These are phyloP conservation scores for Mus spretus DNA, from an alignment of 2,797 vertebrate species.

Conservation along the genomic window DNA sequence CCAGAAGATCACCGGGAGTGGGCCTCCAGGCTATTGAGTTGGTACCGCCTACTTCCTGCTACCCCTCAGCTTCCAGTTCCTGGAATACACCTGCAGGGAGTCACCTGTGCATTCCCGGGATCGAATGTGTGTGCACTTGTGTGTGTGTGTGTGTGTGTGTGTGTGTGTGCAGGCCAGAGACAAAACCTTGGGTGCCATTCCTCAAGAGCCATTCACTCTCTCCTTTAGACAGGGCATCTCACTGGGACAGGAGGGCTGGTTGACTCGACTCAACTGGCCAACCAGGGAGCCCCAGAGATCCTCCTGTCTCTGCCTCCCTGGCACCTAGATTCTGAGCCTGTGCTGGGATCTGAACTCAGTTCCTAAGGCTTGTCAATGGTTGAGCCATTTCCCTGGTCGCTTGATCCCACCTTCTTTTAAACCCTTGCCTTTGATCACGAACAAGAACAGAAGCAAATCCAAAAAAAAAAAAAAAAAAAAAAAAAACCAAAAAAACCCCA, in stretches of 20 bases:
- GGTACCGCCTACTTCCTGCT: not conserved
- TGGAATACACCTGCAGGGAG: not conserved
- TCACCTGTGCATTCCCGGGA: not conserved
- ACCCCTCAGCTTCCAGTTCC: not conserved
- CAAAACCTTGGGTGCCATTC: not conserved
- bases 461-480: not conserved
- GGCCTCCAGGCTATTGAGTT: not conserved
- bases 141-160: not conserved
- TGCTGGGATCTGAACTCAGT: not conserved
- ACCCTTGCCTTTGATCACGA: not conserved
- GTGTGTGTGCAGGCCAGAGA: not conserved
- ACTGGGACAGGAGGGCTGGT: not conserved
- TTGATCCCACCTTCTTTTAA: not conserved
- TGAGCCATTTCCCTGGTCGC: too few species aligned
- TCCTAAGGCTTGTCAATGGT: not conserved
- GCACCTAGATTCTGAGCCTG: not conserved
- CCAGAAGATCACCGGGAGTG: not conserved
- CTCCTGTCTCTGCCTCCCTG: not conserved
- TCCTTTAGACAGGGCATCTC: too few species aligned
- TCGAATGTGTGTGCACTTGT: not conserved
- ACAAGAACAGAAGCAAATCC: too few species aligned
- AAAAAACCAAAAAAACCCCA: too few species aligned
- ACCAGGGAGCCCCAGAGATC: too few species aligned
- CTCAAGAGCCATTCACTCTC: not conserved
- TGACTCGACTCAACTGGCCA: not conserved